Evolutionary conservation across 2,113 vertebrate genomes (phyloP), one percentile per base, ranked within the genome.

Genomic region (Tragelaphus scriptus): DNA sequence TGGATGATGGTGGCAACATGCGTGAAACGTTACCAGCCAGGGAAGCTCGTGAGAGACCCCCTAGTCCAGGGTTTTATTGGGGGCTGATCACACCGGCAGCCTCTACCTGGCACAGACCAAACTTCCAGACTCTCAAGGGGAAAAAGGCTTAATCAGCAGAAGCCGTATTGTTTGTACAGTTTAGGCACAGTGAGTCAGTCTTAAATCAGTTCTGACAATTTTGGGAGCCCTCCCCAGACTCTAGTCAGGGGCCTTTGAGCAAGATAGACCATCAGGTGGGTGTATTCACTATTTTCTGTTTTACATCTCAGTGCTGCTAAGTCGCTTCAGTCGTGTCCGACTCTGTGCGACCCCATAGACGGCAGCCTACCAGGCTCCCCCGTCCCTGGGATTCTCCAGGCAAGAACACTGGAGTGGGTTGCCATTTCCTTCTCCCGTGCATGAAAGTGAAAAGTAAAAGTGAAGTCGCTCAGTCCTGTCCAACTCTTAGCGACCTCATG

Each of bases 21-120:
- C 11, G 51, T 25, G 65, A 30, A 21, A 11, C 16, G 7, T 44
- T 47, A 26, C 44, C 56, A 84, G 25, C 16, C 79, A 30, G 61
- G 49, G 8, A 81, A 14, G 44, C 47, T 12, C 0, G 0, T 0
- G 19, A n/a, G 16, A 61, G 63, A 36, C 30, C 25, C 36, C 9
- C 0, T 3, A 1, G 0, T 28, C 36, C 7, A 3, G 88, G 61
- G 49, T 13, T 79, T 55, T 26, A 0, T 0, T 5, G 30, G 47
- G 90, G 40, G 15, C 55, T 21, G n/a, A 61, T 77, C 14, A 19
- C 2, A 1, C 25, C 1, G 23, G 40, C 14, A 21, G 13, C n/a
- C 16, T 77, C 63, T 71, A 32, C 40, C 40, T 68, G 21, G 51
- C 40, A 9, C 7, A 12, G 40, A 16, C 36, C 65, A 10, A 23